Conservation (phyloP, 1,140 invertebrate genomes). For the Dolichoris vasculosae region DNA sequence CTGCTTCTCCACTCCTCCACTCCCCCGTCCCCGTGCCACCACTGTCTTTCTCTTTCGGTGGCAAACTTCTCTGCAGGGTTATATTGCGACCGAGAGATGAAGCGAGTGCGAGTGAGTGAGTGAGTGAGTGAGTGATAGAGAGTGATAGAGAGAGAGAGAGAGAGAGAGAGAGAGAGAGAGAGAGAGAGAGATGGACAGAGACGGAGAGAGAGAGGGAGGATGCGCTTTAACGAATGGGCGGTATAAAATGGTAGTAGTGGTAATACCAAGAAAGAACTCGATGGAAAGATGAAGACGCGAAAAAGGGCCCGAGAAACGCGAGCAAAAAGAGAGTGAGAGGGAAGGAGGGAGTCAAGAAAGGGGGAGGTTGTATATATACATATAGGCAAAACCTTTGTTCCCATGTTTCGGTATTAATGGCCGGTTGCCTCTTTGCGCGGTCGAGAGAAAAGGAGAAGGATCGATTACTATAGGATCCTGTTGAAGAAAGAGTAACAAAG, state of each 20-base stretch:
- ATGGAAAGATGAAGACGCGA: conserved; percentile 50
- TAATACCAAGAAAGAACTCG: conserved; percentile 44
- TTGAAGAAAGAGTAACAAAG: background rate
- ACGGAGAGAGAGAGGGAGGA: background rate
- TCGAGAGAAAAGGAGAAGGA: conserved; percentile 35
- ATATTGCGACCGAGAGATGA: background rate
- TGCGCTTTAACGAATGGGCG: conserved; percentile 4
- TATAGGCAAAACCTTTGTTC: conserved; percentile 67
- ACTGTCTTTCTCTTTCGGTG: conserved; percentile 13
- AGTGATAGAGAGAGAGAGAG: conserved; percentile 4
- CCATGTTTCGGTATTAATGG: conserved; percentile 70
- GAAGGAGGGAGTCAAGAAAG: conserved; percentile 40
- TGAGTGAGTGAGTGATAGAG: background rate
- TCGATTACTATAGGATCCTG: conserved; percentile 24
- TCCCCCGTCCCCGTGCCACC: conserved; percentile 25
- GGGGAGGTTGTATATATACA: conserved; percentile 54
- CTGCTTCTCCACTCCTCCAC: conserved; percentile 41
- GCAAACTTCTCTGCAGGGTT: background rate
- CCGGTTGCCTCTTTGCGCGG: conserved; percentile 54
- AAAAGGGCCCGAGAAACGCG: conserved; percentile 10
- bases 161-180: background rate
- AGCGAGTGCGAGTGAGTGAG: background rate
- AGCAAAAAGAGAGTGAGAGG: conserved; percentile 42
- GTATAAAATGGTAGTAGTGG: conserved; percentile 13
- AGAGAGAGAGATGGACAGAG: background rate